Conservation (phyloP, 1,140 invertebrate species). For the Drosophila funebris region DNA sequence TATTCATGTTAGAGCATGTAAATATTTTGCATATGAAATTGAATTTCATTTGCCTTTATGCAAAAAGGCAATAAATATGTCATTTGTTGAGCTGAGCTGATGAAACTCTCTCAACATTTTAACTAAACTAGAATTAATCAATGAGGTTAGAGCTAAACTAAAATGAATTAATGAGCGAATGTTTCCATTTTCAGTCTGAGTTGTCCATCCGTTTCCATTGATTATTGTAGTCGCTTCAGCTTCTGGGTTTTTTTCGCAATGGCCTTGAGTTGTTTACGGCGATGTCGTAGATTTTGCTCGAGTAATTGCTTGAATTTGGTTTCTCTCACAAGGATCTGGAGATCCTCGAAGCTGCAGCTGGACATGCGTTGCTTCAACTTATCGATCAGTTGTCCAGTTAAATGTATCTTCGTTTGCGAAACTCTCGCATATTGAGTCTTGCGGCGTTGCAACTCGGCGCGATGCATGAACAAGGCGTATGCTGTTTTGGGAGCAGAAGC, state of each 20-base stretch:
- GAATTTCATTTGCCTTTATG: slow-evolving; percentile 47
- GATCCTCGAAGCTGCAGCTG: slow-evolving; percentile 54
- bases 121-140: background rate
- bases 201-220: background rate
- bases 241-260: background rate
- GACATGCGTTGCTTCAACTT: slow-evolving; percentile 45
- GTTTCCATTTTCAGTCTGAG: background rate
- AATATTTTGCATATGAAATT: slow-evolving; percentile 42
- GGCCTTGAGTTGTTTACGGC: slow-evolving; percentile 22
- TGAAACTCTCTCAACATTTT: too few relatives aligned
- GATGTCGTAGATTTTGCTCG: slow-evolving; percentile 52
- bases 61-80: slow-evolving; percentile 31
- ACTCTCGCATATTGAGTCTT: slow-evolving; percentile 35
- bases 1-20: background rate
- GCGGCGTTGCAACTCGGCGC: slow-evolving; percentile 56
- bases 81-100: slow-evolving; percentile 30
- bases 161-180: background rate
- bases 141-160: background rate
- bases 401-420: slow-evolving; percentile 54
- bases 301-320: slow-evolving; percentile 51
- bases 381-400: slow-evolving; percentile 56
- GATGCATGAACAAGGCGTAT: slow-evolving; percentile 67
- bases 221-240: slow-evolving; percentile 10
- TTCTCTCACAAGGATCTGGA: slow-evolving; percentile 56
- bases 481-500: slow-evolving; percentile 20